A percentile compares a stretch with the other conserved stretches of the same genome.
Evolutionary conservation across 2,888 invertebrate species (phyloP).

Genomic region (Hypsopygia costalis): DNA sequence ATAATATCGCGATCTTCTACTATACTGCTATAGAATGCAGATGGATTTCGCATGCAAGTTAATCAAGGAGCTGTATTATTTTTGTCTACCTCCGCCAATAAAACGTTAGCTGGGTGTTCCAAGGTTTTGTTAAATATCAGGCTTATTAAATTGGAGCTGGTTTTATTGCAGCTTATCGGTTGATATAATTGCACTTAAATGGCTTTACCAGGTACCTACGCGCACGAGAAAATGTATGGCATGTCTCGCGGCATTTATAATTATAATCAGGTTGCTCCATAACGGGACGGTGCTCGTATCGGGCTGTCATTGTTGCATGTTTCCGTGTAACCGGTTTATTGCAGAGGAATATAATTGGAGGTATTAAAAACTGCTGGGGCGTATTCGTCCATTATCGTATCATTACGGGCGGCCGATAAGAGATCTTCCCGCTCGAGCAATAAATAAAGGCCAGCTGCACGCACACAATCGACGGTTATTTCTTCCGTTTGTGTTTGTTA

Average conservation of each 20-base stretch:
- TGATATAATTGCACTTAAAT: slow-evolving; percentile 4
- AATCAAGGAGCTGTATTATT: too few relatives aligned
- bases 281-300: not conserved
- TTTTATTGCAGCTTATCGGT: slow-evolving; percentile 5
- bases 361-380: not conserved
- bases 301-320: not conserved
- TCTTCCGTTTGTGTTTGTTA: slow-evolving; percentile 57
- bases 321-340: slow-evolving; percentile 6
- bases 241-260: not conserved
- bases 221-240: slow-evolving; percentile 1
- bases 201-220: not conserved
- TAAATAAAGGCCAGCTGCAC: slow-evolving; percentile 33
- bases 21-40: too few relatives aligned
- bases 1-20: too few relatives aligned
- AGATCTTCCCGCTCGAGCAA: slow-evolving; percentile 16
- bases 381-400: slow-evolving; percentile 38
- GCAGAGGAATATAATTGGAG: not conserved
- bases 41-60: slow-evolving; percentile 7
- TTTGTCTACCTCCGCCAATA: too few relatives aligned
- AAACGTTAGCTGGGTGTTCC: not conserved
- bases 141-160: slow-evolving; percentile 1
- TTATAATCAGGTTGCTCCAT: not conserved
- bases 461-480: slow-evolving; percentile 34
- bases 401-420: slow-evolving; percentile 34
- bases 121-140: slow-evolving; percentile 6